Conservation (phyloP, 2,113 vertebrate genomes). For the Axis porcinus region DNA sequence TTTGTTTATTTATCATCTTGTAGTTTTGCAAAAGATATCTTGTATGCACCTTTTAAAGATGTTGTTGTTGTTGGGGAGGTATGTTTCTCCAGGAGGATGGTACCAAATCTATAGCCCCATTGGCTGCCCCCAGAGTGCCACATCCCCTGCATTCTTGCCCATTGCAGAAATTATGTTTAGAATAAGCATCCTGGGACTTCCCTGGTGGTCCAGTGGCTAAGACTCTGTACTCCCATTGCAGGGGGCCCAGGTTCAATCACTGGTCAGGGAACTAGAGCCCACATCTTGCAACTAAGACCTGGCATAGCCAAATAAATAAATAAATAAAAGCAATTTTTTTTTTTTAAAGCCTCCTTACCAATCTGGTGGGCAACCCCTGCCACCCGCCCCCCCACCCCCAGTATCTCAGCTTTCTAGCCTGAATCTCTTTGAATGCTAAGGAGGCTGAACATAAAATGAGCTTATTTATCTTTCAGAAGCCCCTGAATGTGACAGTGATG, state of each 20-base stretch:
- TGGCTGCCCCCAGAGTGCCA: neutral
- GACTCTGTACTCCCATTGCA: neutral
- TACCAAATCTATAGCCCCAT: neutral
- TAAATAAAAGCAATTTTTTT: neutral
- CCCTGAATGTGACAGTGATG: slow-evolving; percentile 87
- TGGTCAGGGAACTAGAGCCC: neutral
- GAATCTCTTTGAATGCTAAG: neutral
- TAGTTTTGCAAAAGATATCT: neutral
- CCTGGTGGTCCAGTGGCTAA: neutral
- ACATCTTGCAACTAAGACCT: neutral
- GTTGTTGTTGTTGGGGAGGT: neutral
- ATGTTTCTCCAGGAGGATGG: neutral
- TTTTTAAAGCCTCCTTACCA: neutral
- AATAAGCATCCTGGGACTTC: neutral
- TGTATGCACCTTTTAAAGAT: neutral
- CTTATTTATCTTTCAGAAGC: slow-evolving; percentile 81
- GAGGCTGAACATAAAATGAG: neutral
- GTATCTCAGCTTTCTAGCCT: neutral
- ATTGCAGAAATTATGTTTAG: neutral
- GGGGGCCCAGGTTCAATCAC: neutral
- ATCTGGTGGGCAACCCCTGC: neutral
- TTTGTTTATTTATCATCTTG: neutral
- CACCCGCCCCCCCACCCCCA: neutral
- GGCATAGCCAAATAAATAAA: neutral
- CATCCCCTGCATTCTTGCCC: rapidly evolving